These are phyloP conservation scores for Styela clava DNA, from an alignment of 23 tunicate species.

Conservation along the genomic window DNA sequence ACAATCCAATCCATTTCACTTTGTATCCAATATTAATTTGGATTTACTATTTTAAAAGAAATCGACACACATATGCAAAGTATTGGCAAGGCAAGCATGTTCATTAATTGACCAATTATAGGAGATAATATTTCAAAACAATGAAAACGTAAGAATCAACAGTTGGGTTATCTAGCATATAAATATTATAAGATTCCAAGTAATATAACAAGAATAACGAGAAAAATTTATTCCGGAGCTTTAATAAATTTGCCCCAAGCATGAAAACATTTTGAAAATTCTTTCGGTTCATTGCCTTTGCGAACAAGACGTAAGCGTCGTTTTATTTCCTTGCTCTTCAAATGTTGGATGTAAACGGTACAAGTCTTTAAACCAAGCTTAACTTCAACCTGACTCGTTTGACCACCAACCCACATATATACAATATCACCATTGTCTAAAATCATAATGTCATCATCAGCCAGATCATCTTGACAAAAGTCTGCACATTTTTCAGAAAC, in stretches of 20 bases:
- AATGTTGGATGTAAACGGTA: conserved; percentile 79
- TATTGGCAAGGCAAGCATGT: too few relatives aligned
- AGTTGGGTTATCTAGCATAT: too few relatives aligned
- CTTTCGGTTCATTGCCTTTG: conserved; percentile 82
- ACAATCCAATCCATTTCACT: too few relatives aligned
- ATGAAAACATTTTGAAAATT: conserved; percentile 79
- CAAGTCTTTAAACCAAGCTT: conserved; percentile 79
- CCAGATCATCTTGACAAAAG: conserved; percentile 96
- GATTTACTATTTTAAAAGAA: too few relatives aligned
- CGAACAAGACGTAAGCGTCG: conserved; percentile 50
- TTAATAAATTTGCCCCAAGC: conserved; percentile 65
- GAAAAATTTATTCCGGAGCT: conserved; percentile 24
- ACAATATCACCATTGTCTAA: conserved; percentile 82
- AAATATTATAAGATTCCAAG: too few relatives aligned
- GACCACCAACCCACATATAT: conserved; percentile 92
- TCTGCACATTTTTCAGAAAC: conserved; percentile 98
- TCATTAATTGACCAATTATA: too few relatives aligned
- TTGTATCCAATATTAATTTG: too few relatives aligned
- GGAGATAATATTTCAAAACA: too few relatives aligned
- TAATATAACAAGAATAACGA: too few relatives aligned
- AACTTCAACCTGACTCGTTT: conserved; percentile 84
- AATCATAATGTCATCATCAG: conserved; percentile 99
- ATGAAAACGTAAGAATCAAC: too few relatives aligned
- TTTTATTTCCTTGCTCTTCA: conserved; percentile 66
- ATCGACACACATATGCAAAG: too few relatives aligned